Percentiles rank a stretch among this genome's conserved stretches.
phyloP scores from a whole-genome alignment of 2,888 invertebrate species.

The Drosophila fulvimacula region DNA sequence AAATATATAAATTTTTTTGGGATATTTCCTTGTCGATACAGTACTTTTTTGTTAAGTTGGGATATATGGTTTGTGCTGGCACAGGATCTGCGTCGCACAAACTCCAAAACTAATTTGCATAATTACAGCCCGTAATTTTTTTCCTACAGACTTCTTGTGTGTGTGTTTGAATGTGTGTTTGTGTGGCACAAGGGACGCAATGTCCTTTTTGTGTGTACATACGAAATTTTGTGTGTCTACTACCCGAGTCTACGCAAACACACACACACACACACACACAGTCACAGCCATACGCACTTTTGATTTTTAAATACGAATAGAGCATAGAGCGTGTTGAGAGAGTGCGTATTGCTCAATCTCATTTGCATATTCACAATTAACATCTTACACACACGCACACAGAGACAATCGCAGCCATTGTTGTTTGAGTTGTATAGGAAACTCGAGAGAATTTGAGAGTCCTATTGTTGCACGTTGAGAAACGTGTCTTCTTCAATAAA shows the following conservation, averaged over 20 bases:
- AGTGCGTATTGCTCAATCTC: constrained; percentile 20
- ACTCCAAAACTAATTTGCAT: constrained; percentile 76
- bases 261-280: constrained; percentile 39
- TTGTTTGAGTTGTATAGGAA: constrained; percentile 11
- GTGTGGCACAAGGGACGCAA: constrained; percentile 68
- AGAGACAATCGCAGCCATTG: constrained; percentile 26
- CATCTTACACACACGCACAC: constrained; percentile 24
- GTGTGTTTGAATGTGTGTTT: constrained; percentile 15
- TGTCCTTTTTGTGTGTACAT: constrained; percentile 70
- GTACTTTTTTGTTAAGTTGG: constrained; percentile 32
- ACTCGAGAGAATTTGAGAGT: constrained; percentile 27
- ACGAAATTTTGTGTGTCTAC: constrained; percentile 36
- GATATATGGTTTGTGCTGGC: constrained; percentile 32
- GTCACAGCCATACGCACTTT: constrained; percentile 53
- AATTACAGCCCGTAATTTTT: constrained; percentile 79
- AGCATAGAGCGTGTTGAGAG: constrained; percentile 22
- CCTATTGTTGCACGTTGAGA: constrained; percentile 15
- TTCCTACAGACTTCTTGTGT: constrained; percentile 32
- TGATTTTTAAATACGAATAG: constrained; percentile 44
- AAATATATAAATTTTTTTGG: constrained; percentile 34
- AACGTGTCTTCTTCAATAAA: constrained; percentile 34
- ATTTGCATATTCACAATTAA: constrained; percentile 57
- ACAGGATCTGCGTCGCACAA: constrained; percentile 45
- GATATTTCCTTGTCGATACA: constrained; percentile 58
- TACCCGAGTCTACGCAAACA: constrained; percentile 19